Percentiles rank a stretch among this genome's conserved stretches.
Evolutionary conservation across 1,140 invertebrate species (phyloP).

Genomic region (Diprion similis): DNA sequence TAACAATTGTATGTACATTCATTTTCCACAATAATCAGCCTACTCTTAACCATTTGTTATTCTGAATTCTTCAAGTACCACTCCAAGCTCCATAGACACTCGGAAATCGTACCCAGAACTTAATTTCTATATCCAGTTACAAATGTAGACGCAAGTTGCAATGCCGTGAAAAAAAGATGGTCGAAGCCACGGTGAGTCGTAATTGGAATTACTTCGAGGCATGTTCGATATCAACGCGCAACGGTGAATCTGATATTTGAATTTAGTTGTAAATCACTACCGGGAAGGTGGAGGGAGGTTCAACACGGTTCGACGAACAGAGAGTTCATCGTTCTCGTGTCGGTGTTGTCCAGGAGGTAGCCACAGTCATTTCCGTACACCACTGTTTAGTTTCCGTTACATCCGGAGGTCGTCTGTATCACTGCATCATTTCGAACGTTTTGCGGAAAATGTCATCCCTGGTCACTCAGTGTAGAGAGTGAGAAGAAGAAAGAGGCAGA

Average conservation of each 20-base stretch:
- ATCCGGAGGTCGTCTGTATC: conserved; percentile 47
- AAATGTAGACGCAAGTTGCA: too few relatives aligned
- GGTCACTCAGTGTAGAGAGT: not conserved
- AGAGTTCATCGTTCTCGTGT: not conserved
- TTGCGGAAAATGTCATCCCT: conserved; percentile 17
- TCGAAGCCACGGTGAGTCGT: not conserved
- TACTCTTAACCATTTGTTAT: too few relatives aligned
- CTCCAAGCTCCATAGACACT: too few relatives aligned
- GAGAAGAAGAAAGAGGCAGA: not conserved
- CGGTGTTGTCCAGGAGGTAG: not conserved
- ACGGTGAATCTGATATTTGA: not conserved
- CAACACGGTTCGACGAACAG: not conserved
- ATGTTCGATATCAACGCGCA: not conserved
- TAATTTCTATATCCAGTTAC: too few relatives aligned
- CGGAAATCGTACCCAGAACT: too few relatives aligned
- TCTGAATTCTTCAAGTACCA: too few relatives aligned
- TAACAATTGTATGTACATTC: too few relatives aligned
- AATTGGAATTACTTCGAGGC: not conserved
- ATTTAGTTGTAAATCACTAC: not conserved
- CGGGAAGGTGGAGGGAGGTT: not conserved
- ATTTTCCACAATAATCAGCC: too few relatives aligned
- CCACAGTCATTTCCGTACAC: conserved; percentile 51
- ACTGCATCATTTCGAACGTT: conserved; percentile 35
- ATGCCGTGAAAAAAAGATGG: too few relatives aligned
- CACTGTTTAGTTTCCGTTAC: conserved; percentile 54